Percentiles rank a stretch among this genome's conserved stretches.
Evolutionary conservation across 2,797 vertebrate species (phyloP).

Genomic region (Megaceryle alcyon): DNA sequence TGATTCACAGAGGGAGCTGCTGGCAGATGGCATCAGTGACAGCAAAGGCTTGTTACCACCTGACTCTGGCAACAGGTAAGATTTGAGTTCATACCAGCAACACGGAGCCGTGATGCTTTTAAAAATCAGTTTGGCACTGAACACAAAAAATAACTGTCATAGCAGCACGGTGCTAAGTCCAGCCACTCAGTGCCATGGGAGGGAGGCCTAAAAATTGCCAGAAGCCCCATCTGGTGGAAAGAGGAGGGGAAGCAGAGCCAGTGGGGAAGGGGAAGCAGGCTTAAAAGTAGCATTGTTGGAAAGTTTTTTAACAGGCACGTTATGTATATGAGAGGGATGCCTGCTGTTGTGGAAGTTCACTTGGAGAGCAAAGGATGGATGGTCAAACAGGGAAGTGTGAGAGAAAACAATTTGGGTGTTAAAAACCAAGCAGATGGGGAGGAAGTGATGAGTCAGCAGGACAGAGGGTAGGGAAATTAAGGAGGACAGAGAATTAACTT

Average conservation of each 20-base stretch:
- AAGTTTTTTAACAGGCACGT: not conserved
- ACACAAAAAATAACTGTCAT: not conserved
- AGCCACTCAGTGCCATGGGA: not conserved
- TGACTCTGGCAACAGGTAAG: not conserved
- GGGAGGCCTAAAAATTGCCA: not conserved
- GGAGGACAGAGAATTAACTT: not conserved
- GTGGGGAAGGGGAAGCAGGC: not conserved
- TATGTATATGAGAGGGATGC: fast-evolving
- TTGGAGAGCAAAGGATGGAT: not conserved
- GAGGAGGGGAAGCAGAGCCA: not conserved
- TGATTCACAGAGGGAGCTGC: not conserved
- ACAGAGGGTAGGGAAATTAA: not conserved
- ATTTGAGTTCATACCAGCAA: not conserved
- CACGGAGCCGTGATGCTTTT: not conserved
- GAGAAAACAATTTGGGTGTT: not conserved
- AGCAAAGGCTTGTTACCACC: not conserved
- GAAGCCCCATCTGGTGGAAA: not conserved
- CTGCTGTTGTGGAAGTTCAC: not conserved
- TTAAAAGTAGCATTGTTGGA: not conserved
- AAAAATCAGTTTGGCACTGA: not conserved
- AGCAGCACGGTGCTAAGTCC: not conserved
- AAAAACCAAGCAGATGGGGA: not conserved
- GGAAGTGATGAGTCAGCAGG: not conserved
- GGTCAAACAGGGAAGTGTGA: not conserved
- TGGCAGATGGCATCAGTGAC: not conserved